These are phyloP conservation scores for Nemopilema nomurai DNA, from an alignment of 30 jellyfish, hydroid and myxozoan species.

Conservation along the genomic window DNA sequence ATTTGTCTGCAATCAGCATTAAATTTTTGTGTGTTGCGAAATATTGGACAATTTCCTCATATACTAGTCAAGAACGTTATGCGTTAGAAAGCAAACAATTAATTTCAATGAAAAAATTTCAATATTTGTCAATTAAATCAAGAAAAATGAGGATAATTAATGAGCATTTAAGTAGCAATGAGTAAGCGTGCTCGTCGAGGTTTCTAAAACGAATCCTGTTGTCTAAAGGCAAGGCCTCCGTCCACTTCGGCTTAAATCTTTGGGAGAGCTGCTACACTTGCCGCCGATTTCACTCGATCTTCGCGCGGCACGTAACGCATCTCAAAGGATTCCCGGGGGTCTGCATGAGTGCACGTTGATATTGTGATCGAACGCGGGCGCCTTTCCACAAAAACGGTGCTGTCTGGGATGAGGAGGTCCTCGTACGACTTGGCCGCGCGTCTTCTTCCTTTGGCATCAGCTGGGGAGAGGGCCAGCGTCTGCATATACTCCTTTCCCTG, in stretches of 20 bases:
- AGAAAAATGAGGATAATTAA: no score
- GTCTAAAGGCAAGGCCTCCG: not conserved
- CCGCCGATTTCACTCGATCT: not conserved
- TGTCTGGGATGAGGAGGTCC: slow-evolving; percentile 3
- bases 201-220: not conserved
- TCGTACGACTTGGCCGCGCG: slow-evolving; percentile 26
- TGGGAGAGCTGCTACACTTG: not conserved
- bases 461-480: not conserved
- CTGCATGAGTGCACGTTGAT: not conserved
- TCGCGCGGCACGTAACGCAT: slow-evolving; percentile 7
- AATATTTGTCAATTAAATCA: no score
- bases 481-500: not conserved
- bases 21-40: no score
- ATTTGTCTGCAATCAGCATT: no score
- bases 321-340: not conserved
- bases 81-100: no score
- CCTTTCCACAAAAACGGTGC: not conserved
- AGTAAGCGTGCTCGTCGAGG: no score
- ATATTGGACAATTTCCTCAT: no score
- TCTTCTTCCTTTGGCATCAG: not conserved
- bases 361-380: slow-evolving; percentile 44
- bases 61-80: no score
- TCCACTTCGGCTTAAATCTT: not conserved
- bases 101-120: no score
- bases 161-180: no score